Conservation (phyloP, 2,797 vertebrate species). For the Sphaeramia orbicularis region DNA sequence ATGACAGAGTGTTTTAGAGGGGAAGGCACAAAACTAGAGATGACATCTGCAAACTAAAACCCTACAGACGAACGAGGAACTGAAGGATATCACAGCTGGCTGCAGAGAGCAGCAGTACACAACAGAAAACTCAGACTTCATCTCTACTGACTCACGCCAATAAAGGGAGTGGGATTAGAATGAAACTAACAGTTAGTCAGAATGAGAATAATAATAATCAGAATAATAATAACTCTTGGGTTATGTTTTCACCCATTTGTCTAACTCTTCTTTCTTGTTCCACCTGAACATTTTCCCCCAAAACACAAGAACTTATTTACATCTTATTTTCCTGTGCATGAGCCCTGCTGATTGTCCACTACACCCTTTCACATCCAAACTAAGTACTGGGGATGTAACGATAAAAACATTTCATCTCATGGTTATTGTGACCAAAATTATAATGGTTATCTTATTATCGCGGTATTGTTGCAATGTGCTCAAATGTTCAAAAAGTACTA, state of each 20-base stretch:
- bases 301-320: too few relatives aligned
- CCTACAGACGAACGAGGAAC: constrained; percentile 58
- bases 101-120: constrained; percentile 50
- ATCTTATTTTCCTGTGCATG: constrained; percentile 9
- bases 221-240: constrained; percentile 25
- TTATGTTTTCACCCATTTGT: constrained; percentile 12
- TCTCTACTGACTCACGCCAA: constrained; percentile 37
- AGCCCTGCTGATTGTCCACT: constrained; percentile 74
- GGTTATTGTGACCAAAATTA: too few relatives aligned
- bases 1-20: constrained; percentile 68
- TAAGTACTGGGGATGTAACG: too few relatives aligned
- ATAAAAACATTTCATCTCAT: too few relatives aligned
- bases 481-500: too few relatives aligned
- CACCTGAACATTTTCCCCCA: constrained; percentile 1
- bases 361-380: too few relatives aligned
- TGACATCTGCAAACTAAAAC: constrained; percentile 67
- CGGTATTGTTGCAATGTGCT: too few relatives aligned
- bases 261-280: not conserved
- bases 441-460: too few relatives aligned
- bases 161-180: too few relatives aligned
- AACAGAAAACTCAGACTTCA: constrained; percentile 34
- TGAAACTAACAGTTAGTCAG: constrained; percentile 32
- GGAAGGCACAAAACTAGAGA: constrained; percentile 82
- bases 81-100: constrained; percentile 33
- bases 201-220: too few relatives aligned